Evolutionary conservation across 1,140 invertebrate species (phyloP), one percentile per base, ranked within the genome.

Genomic region (Cotesia typhae): DNA sequence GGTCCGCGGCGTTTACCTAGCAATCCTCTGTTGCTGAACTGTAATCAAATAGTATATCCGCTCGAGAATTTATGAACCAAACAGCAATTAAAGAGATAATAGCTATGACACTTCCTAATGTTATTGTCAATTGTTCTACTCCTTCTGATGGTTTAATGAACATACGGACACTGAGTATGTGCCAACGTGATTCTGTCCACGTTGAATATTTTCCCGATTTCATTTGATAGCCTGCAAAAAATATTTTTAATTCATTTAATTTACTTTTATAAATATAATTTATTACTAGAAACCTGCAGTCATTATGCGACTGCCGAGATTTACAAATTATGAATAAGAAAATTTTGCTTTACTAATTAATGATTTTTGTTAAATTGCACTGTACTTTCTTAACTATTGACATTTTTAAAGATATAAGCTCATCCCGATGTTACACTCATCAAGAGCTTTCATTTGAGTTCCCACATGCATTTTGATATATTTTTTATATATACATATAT

Each of bases 141-240:
- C 85, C 84, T 60, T 88, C 86, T 47, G 93, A 90, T 65, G 96
- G 94, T 78, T 92, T 90, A 4, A 98, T 85, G 82, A 97, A 97
- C 84, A 97, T 91, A 71, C 94, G 88, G 35, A 94, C 90, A 70
- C 89, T 91, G 71, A 95, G 88, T 17, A 88, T 84, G 47, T 89
- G 82, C 96, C 96, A 98, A 9, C 93, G 90, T 2, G 95, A 96
- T 89, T 98, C 96, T 20, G 95, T 94, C 96, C 96, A 98, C 6
- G 95, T 93, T 0, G 96, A 95, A 84, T 93, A 98, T 72, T 90
- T 55, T 2, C 91, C 91, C 0, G 93, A 95, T 28, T 87, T 87
- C 90, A 94, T 93, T 79, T 96, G 89, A 81, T 96, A 96, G 78
- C 90, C 94, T 95, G 79, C 5, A 78, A 73, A 76, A 76, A 72